Base-by-base conservation (phyloP, 2,888 invertebrate genomes). In the Caenorhabditis panamensis region DNA sequence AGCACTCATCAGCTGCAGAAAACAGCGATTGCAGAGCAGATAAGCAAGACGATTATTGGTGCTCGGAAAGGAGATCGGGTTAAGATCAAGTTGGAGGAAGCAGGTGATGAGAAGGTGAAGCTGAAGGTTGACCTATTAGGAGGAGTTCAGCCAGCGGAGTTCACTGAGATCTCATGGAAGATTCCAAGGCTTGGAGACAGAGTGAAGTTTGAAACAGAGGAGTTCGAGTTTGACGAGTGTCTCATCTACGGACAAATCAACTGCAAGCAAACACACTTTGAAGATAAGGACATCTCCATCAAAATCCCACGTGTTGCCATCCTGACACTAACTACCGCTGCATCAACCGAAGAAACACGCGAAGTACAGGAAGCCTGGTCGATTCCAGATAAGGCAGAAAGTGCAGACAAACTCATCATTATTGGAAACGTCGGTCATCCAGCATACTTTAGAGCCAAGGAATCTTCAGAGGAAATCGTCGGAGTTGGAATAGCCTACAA, bases 151-250 rank as follows among this genome's bases (percentile, higher is more conserved):
- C 63, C 53, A 28, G 56, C 36, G 9, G 66, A 63, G 22, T 36
- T 20, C 44, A 18, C 51, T 18, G 56, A 68, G 20, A 81, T 64
- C 18, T 62, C 61, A 13, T 80, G 86, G 83, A 76, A 78, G 8
- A 71, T 85, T 26, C 69, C 87, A 8, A 82, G 85, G 58, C 20
- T 53, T 26, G 82, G 72, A 56, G 83, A 82, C 9, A 61, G 53
- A 16, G 61, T 79, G 2, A 79, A 67, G 47, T 53, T 86, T 56
- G 82, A 80, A n/a, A 73, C 71, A 0, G 88, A 89, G 59, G 90
- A 89, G 72, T 88, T 82, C 47, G 89, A 86, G 54, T 87, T 85
- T 47, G 89, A 89, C 47, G 83, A 86, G 31, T 84, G 87, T 31
- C 62, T 84, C 1, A 66, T 90, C 54, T 88, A 87, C 61, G 89